Conservation (phyloP, 2,797 vertebrate species). For the Scyliorhinus canicula region DNA sequence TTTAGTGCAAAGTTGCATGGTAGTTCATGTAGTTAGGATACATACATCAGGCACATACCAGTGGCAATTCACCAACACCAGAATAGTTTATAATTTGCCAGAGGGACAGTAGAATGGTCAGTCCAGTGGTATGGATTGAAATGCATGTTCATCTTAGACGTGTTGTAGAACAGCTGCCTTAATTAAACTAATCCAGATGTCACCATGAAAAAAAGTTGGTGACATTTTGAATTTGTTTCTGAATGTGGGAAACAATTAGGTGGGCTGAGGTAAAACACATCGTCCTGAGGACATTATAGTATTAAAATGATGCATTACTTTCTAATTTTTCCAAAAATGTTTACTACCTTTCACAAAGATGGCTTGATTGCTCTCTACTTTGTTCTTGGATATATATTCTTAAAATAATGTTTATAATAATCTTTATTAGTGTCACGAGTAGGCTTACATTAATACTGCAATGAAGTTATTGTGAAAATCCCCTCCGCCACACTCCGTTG, state of each 20-base stretch:
- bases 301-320: neutral
- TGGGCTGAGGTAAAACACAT: neutral
- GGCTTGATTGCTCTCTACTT: neutral
- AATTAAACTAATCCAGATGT: neutral
- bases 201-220: neutral
- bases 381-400: neutral
- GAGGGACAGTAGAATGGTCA: neutral
- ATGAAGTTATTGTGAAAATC: too few species aligned
- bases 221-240: neutral
- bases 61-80: neutral
- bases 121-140: neutral
- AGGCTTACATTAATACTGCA: too few species aligned
- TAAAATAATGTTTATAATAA: too few species aligned
- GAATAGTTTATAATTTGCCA: neutral
- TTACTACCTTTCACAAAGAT: neutral
- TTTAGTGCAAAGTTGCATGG: neutral
- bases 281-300: neutral
- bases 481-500: too few species aligned
- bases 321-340: neutral
- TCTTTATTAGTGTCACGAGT: too few species aligned
- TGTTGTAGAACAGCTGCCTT: neutral
- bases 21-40: neutral
- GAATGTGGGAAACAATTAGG: neutral
- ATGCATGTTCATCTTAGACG: neutral
- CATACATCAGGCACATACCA: neutral